phyloP scores from a whole-genome alignment of 2,113 vertebrate genomes.

The Crocuta crocuta region DNA sequence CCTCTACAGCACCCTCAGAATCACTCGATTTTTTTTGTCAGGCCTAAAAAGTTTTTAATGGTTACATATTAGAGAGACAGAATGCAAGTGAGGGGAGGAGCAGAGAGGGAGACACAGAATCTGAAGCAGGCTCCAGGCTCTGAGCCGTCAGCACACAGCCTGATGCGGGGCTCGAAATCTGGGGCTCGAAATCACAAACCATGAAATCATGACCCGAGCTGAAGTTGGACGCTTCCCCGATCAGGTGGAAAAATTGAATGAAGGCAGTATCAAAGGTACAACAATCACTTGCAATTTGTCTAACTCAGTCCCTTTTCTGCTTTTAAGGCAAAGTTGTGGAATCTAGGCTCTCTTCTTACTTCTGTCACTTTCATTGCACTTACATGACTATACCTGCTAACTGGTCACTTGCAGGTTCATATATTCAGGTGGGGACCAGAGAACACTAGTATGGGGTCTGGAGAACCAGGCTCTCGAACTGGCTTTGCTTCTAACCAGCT shows the following conservation, averaged over 20 bases:
- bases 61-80: no score
- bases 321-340: background rate
- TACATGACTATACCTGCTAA: background rate
- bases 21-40: background rate
- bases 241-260: background rate
- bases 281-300: background rate
- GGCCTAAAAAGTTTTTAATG: background rate
- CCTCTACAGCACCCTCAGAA: background rate
- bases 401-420: background rate
- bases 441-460: background rate
- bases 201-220: no score
- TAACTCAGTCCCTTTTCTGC: background rate
- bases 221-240: background rate
- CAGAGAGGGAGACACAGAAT: no score
- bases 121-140: no score
- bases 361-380: background rate
- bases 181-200: no score
- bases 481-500: background rate
- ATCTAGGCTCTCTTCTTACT: background rate
- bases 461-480: background rate
- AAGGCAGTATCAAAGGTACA: background rate
- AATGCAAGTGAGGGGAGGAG: no score
- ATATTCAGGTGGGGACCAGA: background rate
- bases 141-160: no score
- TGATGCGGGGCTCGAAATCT: no score